Conservation (phyloP, 1,140 invertebrate species). For the Venturia canescens region DNA sequence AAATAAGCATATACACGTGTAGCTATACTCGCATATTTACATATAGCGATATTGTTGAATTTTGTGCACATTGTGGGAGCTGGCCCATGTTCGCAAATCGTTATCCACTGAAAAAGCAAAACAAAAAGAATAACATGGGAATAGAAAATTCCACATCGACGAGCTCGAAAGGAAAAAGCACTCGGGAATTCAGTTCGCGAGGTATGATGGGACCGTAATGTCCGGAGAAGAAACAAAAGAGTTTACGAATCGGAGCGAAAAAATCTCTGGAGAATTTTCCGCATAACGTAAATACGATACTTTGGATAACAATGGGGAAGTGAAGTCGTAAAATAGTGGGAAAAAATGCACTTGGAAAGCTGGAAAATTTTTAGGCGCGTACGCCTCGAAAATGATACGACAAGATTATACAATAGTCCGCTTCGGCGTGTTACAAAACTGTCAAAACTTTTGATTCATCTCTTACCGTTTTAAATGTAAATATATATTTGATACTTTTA, state of each 20-base stretch:
- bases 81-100: constrained; percentile 6
- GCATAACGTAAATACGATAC: not conserved
- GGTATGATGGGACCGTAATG: constrained; percentile 20
- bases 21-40: not conserved
- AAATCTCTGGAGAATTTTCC: not conserved
- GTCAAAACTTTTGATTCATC: too few species aligned
- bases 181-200: not conserved
- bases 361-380: too few species aligned
- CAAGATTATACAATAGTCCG: too few species aligned
- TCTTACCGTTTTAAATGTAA: too few species aligned
- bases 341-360: too few species aligned
- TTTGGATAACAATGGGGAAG: too few species aligned
- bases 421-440: too few species aligned
- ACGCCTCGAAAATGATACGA: too few species aligned
- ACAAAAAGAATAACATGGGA: constrained; percentile 28
- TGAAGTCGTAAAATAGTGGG: too few species aligned
- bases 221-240: not conserved
- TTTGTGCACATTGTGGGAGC: not conserved
- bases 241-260: not conserved
- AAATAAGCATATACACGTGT: not conserved
- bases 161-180: constrained; percentile 31
- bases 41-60: constrained; percentile 4
- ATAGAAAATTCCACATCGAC: constrained; percentile 24
- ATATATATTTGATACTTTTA: too few species aligned
- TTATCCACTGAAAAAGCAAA: constrained; percentile 38